phyloP scores from a whole-genome alignment of 2,888 invertebrate species.

The Cremastobaeus sp. region DNA sequence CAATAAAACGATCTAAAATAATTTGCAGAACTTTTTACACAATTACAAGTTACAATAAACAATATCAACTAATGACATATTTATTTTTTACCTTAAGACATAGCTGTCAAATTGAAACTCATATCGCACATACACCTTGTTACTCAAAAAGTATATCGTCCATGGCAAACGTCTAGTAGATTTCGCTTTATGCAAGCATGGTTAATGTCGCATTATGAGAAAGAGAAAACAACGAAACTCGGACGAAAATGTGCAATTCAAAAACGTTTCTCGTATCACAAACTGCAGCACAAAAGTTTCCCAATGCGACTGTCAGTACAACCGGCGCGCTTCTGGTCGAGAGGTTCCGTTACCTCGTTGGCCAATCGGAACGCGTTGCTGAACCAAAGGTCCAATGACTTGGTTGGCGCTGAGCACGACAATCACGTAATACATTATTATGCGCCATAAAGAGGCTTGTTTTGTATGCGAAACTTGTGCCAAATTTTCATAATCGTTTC shows the following conservation, averaged over 20 bases:
- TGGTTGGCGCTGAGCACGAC: constrained; percentile 25
- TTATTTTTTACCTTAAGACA: no score
- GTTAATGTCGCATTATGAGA: constrained; percentile 18
- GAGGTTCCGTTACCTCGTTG: constrained; percentile 48
- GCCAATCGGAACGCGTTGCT: constrained; percentile 41
- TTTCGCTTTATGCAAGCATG: no score
- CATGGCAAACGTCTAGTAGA: no score
- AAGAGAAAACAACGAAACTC: neutral
- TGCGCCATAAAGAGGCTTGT: neutral
- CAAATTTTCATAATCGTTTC: constrained; percentile 28
- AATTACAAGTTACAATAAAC: no score
- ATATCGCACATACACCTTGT: no score
- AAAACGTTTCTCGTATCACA: constrained; percentile 28
- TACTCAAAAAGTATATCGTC: no score
- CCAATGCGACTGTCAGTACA: constrained; percentile 41
- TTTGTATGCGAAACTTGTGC: constrained; percentile 30
- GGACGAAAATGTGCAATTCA: neutral
- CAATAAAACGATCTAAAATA: no score
- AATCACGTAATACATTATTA: constrained; percentile 38
- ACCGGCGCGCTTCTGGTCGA: constrained; percentile 51
- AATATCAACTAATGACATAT: no score
- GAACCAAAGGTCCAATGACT: constrained; percentile 47
- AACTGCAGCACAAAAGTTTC: constrained; percentile 41
- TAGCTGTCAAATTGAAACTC: no score
- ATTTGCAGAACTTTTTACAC: no score